A percentile compares a stretch with the other conserved stretches of the same genome.
Evolutionary conservation across 2,888 invertebrate genomes (phyloP).

Genomic region (Caenorhabditis sulstoni): DNA sequence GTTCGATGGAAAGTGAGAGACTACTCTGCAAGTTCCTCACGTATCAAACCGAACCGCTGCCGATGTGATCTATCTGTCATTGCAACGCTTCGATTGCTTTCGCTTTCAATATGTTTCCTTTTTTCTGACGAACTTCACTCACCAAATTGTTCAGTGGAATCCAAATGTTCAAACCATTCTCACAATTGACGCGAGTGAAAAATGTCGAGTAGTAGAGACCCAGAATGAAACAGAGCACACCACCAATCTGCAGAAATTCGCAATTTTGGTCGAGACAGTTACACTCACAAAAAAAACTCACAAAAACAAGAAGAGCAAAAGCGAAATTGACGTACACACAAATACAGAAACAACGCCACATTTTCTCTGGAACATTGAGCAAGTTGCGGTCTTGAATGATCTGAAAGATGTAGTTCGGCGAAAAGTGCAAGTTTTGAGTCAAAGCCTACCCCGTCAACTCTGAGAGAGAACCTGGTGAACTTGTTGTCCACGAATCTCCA

Average conservation of each 20-base stretch:
- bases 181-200: constrained; percentile 50
- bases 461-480: constrained; percentile 29
- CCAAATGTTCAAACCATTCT: constrained; percentile 54
- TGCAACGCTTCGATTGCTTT: background rate
- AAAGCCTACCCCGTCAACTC: constrained; percentile 39
- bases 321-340: constrained; percentile 42
- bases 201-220: constrained; percentile 49
- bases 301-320: constrained; percentile 25
- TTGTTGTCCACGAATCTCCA: constrained; percentile 25
- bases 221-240: constrained; percentile 36
- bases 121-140: background rate
- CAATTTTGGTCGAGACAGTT: background rate
- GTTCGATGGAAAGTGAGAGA: too few species aligned
- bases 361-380: constrained; percentile 40
- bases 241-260: constrained; percentile 22
- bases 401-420: constrained; percentile 13
- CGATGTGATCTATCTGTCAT: background rate
- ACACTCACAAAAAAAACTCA: too few species aligned
- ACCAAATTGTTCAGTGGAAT: constrained; percentile 55
- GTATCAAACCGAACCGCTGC: background rate
- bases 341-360: constrained; percentile 36
- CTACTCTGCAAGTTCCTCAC: background rate
- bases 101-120: background rate
- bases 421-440: background rate
- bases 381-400: constrained; percentile 53